Evolutionary conservation across 1,140 invertebrate species (phyloP).

Genomic region (Cataglyphis hispanica): DNA sequence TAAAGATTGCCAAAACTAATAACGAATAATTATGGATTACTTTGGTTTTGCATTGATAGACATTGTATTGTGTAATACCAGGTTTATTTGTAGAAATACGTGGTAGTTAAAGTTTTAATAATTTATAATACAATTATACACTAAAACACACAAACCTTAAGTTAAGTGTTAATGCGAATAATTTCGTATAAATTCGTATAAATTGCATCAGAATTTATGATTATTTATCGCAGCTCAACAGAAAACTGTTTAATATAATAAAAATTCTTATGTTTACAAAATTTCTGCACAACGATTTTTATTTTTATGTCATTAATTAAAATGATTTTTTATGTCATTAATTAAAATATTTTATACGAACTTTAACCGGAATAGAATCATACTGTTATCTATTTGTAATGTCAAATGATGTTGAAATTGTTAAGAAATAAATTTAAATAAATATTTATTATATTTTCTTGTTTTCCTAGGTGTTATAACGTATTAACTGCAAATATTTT

Average conservation of each 20-base stretch:
- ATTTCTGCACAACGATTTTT: not conserved
- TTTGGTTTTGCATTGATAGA: constrained; percentile 11
- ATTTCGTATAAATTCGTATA: constrained; percentile 81
- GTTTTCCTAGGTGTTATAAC: not conserved
- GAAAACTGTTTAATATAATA: constrained; percentile 47
- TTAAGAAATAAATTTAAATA: not conserved
- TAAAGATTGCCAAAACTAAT: not conserved
- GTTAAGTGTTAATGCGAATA: constrained; percentile 51
- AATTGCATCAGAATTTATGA: constrained; percentile 80
- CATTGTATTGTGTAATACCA: not conserved
- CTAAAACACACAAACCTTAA: constrained; percentile 4
- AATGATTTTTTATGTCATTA: not conserved
- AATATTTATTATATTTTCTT: not conserved
- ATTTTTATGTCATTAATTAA: not conserved
- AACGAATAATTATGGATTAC: constrained; percentile 21
- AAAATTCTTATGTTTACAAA: constrained; percentile 26
- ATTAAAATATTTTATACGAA: constrained; percentile 16
- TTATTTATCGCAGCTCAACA: constrained; percentile 62
- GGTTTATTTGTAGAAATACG: not conserved
- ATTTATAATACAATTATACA: constrained; percentile 60
- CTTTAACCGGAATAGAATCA: not conserved
- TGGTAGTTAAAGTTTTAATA: constrained; percentile 25
- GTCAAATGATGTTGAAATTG: not conserved
- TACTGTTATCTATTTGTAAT: not conserved
- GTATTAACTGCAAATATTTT: not conserved